Percentiles rank a stretch among this genome's conserved stretches.
Evolutionary conservation across 2,797 vertebrate genomes (phyloP).

Genomic region (Gastrophryne carolinensis): DNA sequence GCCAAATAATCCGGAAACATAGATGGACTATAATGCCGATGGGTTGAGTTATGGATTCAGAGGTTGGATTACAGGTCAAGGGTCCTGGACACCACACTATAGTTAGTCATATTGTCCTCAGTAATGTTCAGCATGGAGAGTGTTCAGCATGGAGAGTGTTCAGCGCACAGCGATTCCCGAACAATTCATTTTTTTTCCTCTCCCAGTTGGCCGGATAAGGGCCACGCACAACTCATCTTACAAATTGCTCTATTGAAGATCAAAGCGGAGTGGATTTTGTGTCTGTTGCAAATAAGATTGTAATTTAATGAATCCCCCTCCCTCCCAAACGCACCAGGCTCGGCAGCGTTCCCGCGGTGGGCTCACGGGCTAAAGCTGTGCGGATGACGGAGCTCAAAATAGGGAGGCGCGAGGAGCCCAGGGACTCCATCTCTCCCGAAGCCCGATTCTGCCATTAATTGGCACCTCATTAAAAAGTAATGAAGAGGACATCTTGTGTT

Average conservation of each 20-base stretch:
- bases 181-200: slow-evolving; percentile 74
- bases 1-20: no score
- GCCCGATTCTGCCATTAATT: slow-evolving; percentile 75
- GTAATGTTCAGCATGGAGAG: no score
- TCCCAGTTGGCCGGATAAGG: slow-evolving; percentile 62
- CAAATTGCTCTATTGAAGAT: slow-evolving; percentile 83
- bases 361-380: slow-evolving; percentile 62
- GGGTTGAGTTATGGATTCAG: no score
- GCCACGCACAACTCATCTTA: slow-evolving; percentile 73
- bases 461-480: slow-evolving; percentile 83
- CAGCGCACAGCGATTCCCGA: slow-evolving; percentile 32
- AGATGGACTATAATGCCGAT: no score
- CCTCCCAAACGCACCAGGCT: slow-evolving; percentile 58
- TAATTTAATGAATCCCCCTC: slow-evolving; percentile 73
- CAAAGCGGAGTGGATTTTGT: slow-evolving; percentile 72
- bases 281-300: slow-evolving; percentile 67
- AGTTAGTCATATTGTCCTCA: no score
- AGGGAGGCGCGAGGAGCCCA: slow-evolving; percentile 55
- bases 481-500: slow-evolving; percentile 81
- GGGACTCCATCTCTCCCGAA: slow-evolving; percentile 69
- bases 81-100: no score
- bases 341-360: slow-evolving; percentile 61
- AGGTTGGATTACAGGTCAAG: no score
- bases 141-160: no score
- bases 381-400: slow-evolving; percentile 1